These are phyloP conservation scores for Bombus affinis DNA, from an alignment of 1,140 invertebrate species.

Conservation along the genomic window DNA sequence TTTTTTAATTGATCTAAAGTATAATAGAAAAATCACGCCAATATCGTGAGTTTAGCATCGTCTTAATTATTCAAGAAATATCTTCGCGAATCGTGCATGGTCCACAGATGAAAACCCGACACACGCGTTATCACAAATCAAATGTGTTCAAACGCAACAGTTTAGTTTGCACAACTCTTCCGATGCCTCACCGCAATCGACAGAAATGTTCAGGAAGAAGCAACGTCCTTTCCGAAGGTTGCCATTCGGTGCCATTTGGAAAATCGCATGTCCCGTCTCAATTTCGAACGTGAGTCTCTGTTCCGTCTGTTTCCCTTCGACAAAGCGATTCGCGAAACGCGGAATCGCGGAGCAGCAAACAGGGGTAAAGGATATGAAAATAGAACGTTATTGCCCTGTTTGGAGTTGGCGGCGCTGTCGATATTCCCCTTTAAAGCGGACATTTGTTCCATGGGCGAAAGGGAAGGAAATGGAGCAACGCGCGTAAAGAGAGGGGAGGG, in stretches of 20 bases:
- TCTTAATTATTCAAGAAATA: neutral
- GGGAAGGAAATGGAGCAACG: constrained; percentile 46
- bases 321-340: neutral
- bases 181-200: neutral
- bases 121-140: neutral
- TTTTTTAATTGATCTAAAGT: neutral
- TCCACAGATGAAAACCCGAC: neutral
- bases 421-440: constrained; percentile 49
- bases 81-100: too few relatives aligned
- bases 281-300: neutral
- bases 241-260: neutral
- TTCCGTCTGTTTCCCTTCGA: too few relatives aligned
- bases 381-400: constrained; percentile 53
- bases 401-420: constrained; percentile 31
- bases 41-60: too few relatives aligned
- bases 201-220: neutral
- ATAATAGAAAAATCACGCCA: neutral
- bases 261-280: neutral
- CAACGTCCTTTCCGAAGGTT: neutral
- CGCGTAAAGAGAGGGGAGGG: neutral
- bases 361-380: constrained; percentile 49
- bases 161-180: neutral
- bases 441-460: constrained; percentile 23
- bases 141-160: neutral
- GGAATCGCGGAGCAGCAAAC: neutral